These are phyloP conservation scores for Malthinus seriepunctatus DNA, from an alignment of 2,888 invertebrate species.

Conservation along the genomic window DNA sequence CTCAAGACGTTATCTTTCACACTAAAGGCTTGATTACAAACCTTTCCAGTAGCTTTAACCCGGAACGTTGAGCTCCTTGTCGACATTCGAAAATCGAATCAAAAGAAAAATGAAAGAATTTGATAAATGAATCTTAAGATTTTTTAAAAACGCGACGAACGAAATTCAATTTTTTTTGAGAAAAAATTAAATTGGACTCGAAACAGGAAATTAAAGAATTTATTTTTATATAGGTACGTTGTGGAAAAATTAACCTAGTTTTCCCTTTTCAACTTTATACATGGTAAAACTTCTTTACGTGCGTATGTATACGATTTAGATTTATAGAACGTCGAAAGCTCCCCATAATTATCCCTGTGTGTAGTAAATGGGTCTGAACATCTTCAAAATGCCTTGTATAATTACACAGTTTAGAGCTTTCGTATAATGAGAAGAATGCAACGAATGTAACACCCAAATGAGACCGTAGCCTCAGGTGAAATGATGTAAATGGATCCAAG, in stretches of 20 bases:
- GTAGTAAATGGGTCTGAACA: neutral
- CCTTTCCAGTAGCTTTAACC: slow-evolving; percentile 3
- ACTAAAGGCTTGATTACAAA: slow-evolving; percentile 15
- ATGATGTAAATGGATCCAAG: slow-evolving; percentile 2
- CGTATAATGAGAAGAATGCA: slow-evolving; percentile 12
- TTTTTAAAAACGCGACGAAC: too few relatives aligned
- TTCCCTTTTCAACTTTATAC: too few relatives aligned
- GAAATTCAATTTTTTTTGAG: too few relatives aligned
- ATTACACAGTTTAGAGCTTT: slow-evolving; percentile 11
- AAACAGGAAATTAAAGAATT: too few relatives aligned
- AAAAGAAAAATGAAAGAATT: too few relatives aligned
- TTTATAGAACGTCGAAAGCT: slow-evolving; percentile 5
- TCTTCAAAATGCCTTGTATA: slow-evolving; percentile 10
- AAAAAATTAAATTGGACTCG: too few relatives aligned
- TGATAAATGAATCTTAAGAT: too few relatives aligned
- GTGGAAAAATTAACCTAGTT: too few relatives aligned
- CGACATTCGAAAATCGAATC: too few relatives aligned
- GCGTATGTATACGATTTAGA: slow-evolving; percentile 2
- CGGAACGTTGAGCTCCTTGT: slow-evolving; percentile 6
- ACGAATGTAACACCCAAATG: neutral
- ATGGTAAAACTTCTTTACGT: neutral
- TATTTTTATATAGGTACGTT: too few relatives aligned
- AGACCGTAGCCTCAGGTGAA: neutral
- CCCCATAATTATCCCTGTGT: slow-evolving; percentile 15
- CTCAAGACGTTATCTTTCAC: slow-evolving; percentile 15